Conservation (phyloP, 1,140 invertebrate species). For the Hypothenemus hampei region DNA sequence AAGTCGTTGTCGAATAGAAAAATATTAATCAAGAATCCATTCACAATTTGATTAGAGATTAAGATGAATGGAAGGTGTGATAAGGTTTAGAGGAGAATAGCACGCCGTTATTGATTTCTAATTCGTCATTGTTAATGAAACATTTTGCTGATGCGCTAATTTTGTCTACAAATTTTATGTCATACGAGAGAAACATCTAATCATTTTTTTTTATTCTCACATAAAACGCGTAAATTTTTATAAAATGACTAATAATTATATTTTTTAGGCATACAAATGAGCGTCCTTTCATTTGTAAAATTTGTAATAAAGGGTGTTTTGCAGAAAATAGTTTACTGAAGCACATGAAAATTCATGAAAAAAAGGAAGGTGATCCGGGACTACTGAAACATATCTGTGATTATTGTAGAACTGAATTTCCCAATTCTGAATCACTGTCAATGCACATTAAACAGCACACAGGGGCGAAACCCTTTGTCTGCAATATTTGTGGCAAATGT, state of each 20-base stretch:
- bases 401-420: constrained; percentile 46
- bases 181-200: too few species aligned
- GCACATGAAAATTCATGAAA: constrained; percentile 47
- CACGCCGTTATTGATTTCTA: too few species aligned
- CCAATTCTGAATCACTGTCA: constrained; percentile 47
- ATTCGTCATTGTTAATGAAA: too few species aligned
- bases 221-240: too few species aligned
- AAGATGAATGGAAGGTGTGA: too few species aligned
- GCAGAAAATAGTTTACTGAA: constrained; percentile 51
- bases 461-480: constrained; percentile 49
- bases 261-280: constrained; percentile 53
- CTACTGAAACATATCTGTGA: constrained; percentile 45
- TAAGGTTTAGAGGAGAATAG: too few species aligned
- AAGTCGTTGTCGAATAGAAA: too few species aligned
- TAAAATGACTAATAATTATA: constrained; percentile 4
- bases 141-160: too few species aligned
- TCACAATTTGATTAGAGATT: too few species aligned
- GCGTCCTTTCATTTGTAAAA: constrained; percentile 62
- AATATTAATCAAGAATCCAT: too few species aligned
- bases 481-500: constrained; percentile 51
- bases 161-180: too few species aligned
- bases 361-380: constrained; percentile 43
- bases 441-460: constrained; percentile 51
- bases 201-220: too few species aligned
- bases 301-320: constrained; percentile 48